phyloP scores from a whole-genome alignment of 2,797 vertebrate species.

The Pipistrellus pipistrellus region DNA sequence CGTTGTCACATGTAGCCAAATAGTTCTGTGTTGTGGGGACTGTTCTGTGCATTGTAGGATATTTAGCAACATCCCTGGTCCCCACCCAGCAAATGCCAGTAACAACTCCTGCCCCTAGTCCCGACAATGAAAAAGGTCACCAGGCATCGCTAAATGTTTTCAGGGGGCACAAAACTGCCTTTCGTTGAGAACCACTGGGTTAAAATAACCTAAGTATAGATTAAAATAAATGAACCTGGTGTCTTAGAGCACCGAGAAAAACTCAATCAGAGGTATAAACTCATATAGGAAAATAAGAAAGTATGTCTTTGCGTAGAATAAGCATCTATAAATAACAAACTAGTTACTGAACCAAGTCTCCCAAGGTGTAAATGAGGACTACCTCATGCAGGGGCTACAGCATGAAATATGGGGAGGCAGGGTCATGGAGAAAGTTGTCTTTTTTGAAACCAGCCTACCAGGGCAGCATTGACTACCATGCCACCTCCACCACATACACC shows the following conservation, averaged over 20 bases:
- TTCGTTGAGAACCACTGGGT: constrained; percentile 34
- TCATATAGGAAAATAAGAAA: constrained; percentile 24
- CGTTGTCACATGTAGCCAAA: neutral
- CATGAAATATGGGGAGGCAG: neutral
- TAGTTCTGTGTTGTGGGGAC: too few relatives aligned
- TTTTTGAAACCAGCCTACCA: neutral
- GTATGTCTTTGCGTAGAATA: neutral
- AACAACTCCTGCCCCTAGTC: too few relatives aligned
- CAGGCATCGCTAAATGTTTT: neutral
- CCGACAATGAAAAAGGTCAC: neutral
- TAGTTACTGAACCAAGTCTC: neutral
- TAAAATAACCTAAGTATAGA: constrained; percentile 68
- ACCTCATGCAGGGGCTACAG: neutral
- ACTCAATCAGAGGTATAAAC: neutral
- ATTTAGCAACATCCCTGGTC: neutral
- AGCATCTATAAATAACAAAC: constrained; percentile 4
- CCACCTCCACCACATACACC: neutral
- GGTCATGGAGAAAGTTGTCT: neutral
- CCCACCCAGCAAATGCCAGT: neutral
- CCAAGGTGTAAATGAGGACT: neutral
- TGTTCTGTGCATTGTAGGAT: neutral
- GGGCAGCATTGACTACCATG: neutral
- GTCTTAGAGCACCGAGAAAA: constrained; percentile 48
- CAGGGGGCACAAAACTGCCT: neutral
- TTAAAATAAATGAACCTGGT: constrained; percentile 57